Conservation (phyloP, 2,797 vertebrate species). For the Rhinoraja longicauda region DNA sequence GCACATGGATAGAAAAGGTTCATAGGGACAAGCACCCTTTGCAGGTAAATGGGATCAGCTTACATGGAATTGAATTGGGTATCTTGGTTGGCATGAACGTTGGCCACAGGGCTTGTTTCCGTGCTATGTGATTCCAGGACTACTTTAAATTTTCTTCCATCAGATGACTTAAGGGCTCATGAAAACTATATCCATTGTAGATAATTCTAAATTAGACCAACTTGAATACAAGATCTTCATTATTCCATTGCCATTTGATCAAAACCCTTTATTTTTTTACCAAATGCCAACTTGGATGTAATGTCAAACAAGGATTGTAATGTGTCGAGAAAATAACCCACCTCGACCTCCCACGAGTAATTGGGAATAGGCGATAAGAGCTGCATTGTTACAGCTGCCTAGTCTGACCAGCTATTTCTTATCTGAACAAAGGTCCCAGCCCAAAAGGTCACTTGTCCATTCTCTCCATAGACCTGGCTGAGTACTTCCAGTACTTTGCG, state of each 20-base stretch:
- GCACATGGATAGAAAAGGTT: no score
- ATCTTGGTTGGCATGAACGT: no score
- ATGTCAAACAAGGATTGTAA: neutral
- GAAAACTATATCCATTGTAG: neutral
- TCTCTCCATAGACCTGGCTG: no score
- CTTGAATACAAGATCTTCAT: neutral
- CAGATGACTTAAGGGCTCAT: neutral
- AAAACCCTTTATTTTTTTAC: neutral
- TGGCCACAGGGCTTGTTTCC: no score
- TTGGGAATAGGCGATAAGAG: neutral
- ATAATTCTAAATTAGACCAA: neutral
- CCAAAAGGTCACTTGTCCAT: no score
- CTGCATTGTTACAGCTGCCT: neutral
- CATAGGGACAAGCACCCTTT: no score
- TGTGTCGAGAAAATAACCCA: neutral
- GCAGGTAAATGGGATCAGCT: no score
- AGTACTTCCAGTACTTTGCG: no score
- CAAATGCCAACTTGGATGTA: neutral
- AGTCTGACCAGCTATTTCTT: constrained; percentile 41
- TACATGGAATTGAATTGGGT: no score
- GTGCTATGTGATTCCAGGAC: no score
- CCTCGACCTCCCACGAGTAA: neutral
- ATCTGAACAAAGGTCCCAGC: constrained; percentile 58
- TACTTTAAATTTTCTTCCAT: neutral
- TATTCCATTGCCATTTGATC: neutral